phyloP scores from a whole-genome alignment of 2,797 vertebrate genomes.

The Benthosema pterotum region DNA sequence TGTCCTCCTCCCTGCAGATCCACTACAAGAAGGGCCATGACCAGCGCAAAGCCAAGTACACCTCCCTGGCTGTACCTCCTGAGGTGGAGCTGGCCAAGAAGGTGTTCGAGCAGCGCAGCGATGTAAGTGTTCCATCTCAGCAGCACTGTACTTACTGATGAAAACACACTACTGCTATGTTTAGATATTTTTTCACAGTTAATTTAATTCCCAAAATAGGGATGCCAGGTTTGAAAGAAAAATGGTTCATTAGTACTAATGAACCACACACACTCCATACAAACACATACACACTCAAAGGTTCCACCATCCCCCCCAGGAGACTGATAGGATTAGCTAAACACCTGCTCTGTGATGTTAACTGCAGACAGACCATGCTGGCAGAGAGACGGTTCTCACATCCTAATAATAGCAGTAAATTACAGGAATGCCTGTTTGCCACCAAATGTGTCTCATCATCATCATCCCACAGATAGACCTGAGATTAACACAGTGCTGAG shows the following conservation, averaged over 20 bases:
- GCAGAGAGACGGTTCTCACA: constrained; percentile 32
- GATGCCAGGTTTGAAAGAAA: no score
- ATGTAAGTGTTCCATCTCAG: constrained; percentile 82
- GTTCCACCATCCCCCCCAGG: constrained; percentile 17
- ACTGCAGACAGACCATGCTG: constrained; percentile 27
- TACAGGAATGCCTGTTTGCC: constrained; percentile 26
- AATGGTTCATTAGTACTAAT: no score
- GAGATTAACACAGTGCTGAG: no score
- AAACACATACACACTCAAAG: neutral
- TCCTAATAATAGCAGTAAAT: constrained; percentile 37
- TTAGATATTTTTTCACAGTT: neutral
- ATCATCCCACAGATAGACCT: neutral
- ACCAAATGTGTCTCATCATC: neutral
- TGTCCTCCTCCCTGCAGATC: constrained; percentile 80
- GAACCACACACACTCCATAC: neutral
- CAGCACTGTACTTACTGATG: neutral
- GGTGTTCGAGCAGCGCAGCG: constrained; percentile 88
- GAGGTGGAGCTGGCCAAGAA: constrained; percentile 91
- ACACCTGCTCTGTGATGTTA: constrained; percentile 68
- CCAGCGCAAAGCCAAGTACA: constrained; percentile 88
- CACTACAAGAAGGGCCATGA: constrained; percentile 93
- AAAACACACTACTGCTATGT: no score
- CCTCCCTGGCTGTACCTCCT: constrained; percentile 88
- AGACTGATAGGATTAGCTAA: constrained; percentile 45
- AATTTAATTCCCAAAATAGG: neutral